These are phyloP conservation scores for Geotrypetes seraphini DNA, from an alignment of 2,797 vertebrate genomes.

Conservation along the genomic window DNA sequence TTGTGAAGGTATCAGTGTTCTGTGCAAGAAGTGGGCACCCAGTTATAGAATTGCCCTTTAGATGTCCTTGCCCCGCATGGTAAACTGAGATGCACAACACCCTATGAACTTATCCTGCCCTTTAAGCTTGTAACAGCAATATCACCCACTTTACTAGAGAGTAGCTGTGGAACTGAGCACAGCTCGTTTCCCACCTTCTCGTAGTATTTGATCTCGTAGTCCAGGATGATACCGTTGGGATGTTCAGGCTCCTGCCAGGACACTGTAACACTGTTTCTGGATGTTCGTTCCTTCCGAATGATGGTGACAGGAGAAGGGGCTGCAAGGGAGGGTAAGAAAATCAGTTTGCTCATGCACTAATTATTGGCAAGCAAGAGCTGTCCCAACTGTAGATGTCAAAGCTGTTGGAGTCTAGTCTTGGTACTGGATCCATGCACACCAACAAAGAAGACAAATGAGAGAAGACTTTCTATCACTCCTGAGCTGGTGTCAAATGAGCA, in stretches of 20 bases:
- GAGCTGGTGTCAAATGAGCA: conserved; percentile 54
- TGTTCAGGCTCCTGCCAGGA: conserved; percentile 94
- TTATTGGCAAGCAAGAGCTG: conserved; percentile 32
- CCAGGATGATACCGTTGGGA: conserved; percentile 93
- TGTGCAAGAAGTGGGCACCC: too few species aligned
- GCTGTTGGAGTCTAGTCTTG: conserved; percentile 46
- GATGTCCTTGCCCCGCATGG: too few species aligned
- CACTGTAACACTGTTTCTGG: conserved; percentile 85
- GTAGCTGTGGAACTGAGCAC: too few species aligned
- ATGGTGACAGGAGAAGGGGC: conserved; percentile 84
- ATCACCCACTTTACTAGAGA: too few species aligned
- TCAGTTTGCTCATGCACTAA: conserved; percentile 23
- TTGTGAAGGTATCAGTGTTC: too few species aligned
- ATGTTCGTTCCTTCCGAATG: conserved; percentile 86
- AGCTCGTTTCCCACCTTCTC: conserved; percentile 90
- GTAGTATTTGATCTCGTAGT: conserved; percentile 98
- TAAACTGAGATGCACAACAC: too few species aligned
- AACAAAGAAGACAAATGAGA: conserved; percentile 35
- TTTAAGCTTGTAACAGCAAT: too few species aligned
- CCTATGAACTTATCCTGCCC: too few species aligned
- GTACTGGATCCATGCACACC: conserved; percentile 12
- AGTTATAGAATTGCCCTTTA: too few species aligned
- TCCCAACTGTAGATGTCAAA: conserved; percentile 20
- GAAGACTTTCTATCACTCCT: conserved; percentile 31
- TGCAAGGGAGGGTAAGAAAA: conserved; percentile 41